Evolutionary conservation across 2,113 vertebrate genomes (phyloP).

Genomic region (Isurus oxyrinchus): DNA sequence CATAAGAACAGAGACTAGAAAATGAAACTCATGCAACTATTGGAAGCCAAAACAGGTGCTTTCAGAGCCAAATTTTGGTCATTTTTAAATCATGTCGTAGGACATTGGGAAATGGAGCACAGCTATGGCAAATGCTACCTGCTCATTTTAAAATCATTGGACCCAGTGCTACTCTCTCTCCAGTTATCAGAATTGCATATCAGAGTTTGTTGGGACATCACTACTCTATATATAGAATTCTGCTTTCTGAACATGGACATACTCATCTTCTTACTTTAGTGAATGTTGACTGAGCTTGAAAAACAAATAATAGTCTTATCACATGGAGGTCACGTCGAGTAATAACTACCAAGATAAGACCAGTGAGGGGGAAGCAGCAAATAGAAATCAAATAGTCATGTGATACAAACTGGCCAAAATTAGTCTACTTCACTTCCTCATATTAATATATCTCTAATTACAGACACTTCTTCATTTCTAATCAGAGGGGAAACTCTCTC

Average conservation of each 20-base stretch:
- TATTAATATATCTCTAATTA: not conserved
- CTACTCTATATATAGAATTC: not conserved
- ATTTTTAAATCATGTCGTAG: not conserved
- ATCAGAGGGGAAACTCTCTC: not conserved
- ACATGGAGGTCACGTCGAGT: not conserved
- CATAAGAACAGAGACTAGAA: not conserved
- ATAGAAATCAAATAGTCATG: not conserved
- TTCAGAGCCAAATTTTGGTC: not conserved
- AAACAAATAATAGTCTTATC: not conserved
- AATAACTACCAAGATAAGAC: not conserved
- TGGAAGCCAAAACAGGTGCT: not conserved
- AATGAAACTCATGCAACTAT: not conserved
- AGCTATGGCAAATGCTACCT: not conserved
- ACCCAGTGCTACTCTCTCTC: not conserved
- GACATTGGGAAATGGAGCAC: not conserved
- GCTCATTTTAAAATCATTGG: not conserved
- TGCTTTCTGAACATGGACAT: not conserved
- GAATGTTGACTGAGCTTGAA: not conserved
- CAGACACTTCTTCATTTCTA: not conserved
- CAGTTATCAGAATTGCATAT: not conserved
- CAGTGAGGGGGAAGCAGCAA: not conserved
- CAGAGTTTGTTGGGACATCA: not conserved
- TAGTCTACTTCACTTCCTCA: conserved; percentile 11
- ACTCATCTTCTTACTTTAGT: too few relatives aligned
- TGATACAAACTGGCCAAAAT: not conserved